Evolutionary conservation across 2,113 vertebrate genomes (phyloP), one percentile per base, ranked within the genome.

Genomic region (Hassar affinis): DNA sequence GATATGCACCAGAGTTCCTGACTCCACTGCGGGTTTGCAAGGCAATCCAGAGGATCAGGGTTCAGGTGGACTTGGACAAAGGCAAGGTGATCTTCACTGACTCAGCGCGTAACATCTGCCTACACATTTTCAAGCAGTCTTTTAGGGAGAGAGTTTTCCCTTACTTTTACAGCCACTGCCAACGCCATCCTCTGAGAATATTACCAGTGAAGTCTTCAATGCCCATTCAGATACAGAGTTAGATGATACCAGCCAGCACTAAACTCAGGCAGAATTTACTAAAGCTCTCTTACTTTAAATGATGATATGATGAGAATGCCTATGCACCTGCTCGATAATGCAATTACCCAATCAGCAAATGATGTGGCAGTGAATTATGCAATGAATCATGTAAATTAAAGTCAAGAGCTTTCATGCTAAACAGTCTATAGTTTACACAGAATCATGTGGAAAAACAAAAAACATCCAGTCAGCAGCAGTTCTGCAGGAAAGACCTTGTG

Each of bases 81-180:
- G 85, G 88, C n/a, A 85, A 79, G 42, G 69, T 89, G 51, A 77
- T 72, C 20, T 89, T 89, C 62, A 82, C 54, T 10, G 85, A 89
- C 20, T 45, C 76, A 0, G 81, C 5, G 3, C 49, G 6, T 33
- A 84, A 88, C 22, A 30, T 51, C 33, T 57, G 42, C 30, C 47
- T 88, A 25, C 57, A 81, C 51, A 80, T 81, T 2, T 85, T 88
- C 30, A 86, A 84, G 51, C 57, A 83, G 25, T 25, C 51, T 14
- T 86, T 85, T 49, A 76, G 18, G 9, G 88, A 89, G 56, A 85
- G 20, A 64, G 84, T 87, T 14, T 89, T 84, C 33, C 88, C 88
- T 7, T 89, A 88, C 12, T 89, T 89, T 80, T 88, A 86, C 62
- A 87, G n/a, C 42, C 79, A 81, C 47, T 87, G 85, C 42, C 78